A percentile compares a stretch with the other conserved stretches of the same genome.
Evolutionary conservation across 2,113 vertebrate species (phyloP).

Genomic region (Colinus virginianus): DNA sequence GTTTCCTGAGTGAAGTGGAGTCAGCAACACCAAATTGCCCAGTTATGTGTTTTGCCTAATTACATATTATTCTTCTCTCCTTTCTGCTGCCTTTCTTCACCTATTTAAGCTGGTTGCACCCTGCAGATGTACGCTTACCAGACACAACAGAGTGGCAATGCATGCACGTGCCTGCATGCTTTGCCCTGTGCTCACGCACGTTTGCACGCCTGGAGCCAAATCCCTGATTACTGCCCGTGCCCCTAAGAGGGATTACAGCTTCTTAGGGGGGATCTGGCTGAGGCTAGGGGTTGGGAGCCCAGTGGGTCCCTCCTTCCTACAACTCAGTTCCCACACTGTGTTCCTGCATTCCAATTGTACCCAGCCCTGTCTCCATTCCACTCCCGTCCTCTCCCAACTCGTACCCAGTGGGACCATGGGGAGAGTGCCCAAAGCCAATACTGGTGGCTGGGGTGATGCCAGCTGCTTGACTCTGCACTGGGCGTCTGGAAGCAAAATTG

Average conservation of each 20-base stretch:
- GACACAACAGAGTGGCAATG: background rate
- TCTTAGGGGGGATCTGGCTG: background rate
- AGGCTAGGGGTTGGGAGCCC: background rate
- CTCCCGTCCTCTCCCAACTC: too few species aligned
- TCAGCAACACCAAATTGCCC: background rate
- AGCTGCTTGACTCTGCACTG: background rate
- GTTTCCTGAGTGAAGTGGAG: too few species aligned
- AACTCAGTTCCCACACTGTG: rapidly evolving
- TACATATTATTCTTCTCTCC: background rate
- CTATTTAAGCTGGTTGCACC: background rate
- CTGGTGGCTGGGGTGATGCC: background rate
- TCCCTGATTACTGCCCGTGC: background rate
- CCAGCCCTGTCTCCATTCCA: background rate
- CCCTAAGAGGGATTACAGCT: slow-evolving; percentile 26
- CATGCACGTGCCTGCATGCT: background rate
- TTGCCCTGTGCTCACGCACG: background rate
- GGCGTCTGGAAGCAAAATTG: background rate
- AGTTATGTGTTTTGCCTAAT: rapidly evolving
- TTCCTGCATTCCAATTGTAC: rapidly evolving
- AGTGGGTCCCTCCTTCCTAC: background rate
- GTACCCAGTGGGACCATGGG: too few species aligned
- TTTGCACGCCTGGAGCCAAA: background rate
- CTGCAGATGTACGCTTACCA: background rate
- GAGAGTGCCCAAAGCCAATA: background rate
- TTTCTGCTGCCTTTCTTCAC: background rate